Base-by-base conservation (phyloP, 2,888 invertebrate species). In the Agriotes lineatus region DNA sequence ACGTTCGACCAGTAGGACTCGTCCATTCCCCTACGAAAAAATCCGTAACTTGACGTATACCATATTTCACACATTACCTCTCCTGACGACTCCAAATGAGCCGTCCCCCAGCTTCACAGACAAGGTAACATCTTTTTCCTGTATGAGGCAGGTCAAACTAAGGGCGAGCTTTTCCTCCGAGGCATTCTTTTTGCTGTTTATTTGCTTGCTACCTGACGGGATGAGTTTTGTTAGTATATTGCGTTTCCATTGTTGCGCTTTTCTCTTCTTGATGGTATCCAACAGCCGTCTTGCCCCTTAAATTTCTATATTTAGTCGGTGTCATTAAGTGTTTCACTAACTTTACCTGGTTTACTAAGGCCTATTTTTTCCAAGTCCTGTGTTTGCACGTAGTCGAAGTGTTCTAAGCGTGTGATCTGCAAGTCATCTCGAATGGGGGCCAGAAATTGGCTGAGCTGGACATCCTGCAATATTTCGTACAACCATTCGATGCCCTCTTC, bases 351-450 rank as follows among this genome's bases (percentile, higher is more conserved):
- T n/a, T n/a, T n/a, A n/a, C n/a, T n/a, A n/a, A n/a, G n/a, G n/a
- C n/a, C n/a, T n/a, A n/a, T 94, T 80, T 94, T 94, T 81, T 97
- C 97, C 80, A 99, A 87, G 85, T 99, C 98, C 76, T 97, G 96
- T 0, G 93, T 87, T 79, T 94, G 94, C n/a, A 98, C 98, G 88
- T 95, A 96, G 79, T 98, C 97, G 98, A n/a, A n/a, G n/a, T n/a
- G n/a, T n/a, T n/a, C n/a, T n/a, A n/a, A n/a, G n/a, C n/a, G n/a
- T n/a, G n/a, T 96, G 67, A 97, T 91, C 89, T 95, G 88, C 72
- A 96, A 87, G 81, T 97, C 96, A 87, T 98, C 96, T n/a, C n/a
- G n/a, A n/a, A n/a, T n/a, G n/a, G n/a, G n/a, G n/a, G n/a, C n/a
- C n/a, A n/a, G n/a, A n/a, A 98, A 98, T 84, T 96, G 96, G 75